Evolutionary conservation across 64 coral and sea anemone genomes (phyloP).

Genomic region (Porites australiensis): DNA sequence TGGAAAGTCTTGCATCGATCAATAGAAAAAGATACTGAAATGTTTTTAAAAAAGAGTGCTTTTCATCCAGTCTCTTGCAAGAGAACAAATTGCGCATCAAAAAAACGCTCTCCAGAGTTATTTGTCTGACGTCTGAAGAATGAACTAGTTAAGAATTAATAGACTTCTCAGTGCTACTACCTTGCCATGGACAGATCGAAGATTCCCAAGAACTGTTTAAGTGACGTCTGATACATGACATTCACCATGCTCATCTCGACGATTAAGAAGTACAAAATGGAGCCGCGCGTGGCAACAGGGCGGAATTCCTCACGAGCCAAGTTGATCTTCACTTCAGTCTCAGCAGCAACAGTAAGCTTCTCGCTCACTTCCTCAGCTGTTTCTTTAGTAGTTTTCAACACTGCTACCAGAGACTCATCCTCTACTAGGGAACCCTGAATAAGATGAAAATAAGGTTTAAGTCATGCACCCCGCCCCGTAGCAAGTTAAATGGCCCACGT

Average conservation of each 20-base stretch:
- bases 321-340: constrained; percentile 94
- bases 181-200: constrained; percentile 96
- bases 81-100: too few species aligned
- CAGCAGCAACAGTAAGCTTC: constrained; percentile 90
- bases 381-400: constrained; percentile 90
- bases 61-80: too few species aligned
- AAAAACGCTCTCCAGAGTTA: too few species aligned
- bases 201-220: constrained; percentile 86
- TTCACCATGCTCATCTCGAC: constrained; percentile 98
- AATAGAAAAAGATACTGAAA: too few species aligned
- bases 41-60: too few species aligned
- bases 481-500: too few species aligned
- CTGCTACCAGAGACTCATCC: constrained; percentile 91
- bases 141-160: too few species aligned
- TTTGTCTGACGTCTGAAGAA: too few species aligned
- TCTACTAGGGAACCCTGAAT: constrained; percentile 83
- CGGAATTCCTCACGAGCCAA: constrained; percentile 93
- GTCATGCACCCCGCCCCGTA: too few species aligned
- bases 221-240: constrained; percentile 93
- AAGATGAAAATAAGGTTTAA: neutral
- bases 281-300: constrained; percentile 89
- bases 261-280: constrained; percentile 92
- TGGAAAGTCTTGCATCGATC: too few species aligned
- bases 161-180: neutral
- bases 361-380: constrained; percentile 97